Conservation (phyloP, 2,113 vertebrate genomes). For the Sebastes schlegelii region DNA sequence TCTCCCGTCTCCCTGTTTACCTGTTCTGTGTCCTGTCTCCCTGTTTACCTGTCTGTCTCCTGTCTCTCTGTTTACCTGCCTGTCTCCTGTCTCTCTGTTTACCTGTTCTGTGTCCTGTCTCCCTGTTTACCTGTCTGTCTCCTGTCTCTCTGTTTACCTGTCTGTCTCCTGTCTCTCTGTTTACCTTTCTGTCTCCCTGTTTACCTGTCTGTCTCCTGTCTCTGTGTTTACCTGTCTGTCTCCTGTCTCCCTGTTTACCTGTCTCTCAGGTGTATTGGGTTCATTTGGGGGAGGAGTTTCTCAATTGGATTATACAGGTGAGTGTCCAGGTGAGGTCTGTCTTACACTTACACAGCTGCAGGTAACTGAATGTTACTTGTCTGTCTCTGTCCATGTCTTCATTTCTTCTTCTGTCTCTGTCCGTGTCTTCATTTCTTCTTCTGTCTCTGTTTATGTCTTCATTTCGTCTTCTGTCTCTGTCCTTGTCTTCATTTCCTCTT, state of each 20-base stretch:
- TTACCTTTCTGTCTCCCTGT: not conserved
- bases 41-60: not conserved
- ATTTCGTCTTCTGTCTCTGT: too few species aligned
- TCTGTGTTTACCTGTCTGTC: not conserved
- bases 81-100: not conserved
- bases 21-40: too few species aligned
- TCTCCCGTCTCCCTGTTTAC: too few species aligned
- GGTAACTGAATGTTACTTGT: too few species aligned
- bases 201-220: not conserved
- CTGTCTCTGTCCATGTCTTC: too few species aligned
- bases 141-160: not conserved
- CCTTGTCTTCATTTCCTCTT: too few species aligned
- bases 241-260: not conserved
- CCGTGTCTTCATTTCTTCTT: too few species aligned
- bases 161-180: not conserved
- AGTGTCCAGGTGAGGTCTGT: constrained; percentile 55
- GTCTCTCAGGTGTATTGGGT: constrained; percentile 58
- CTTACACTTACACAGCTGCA: too few species aligned
- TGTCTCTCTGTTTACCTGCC: too few species aligned
- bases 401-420: too few species aligned
- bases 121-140: not conserved
- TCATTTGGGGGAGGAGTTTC: constrained; percentile 51
- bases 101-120: not conserved
- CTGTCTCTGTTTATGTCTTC: too few species aligned
- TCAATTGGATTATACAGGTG: constrained; percentile 70